Evolutionary conservation across 53 echinoderm and acorn worm species (phyloP), one percentile per base, ranked within the genome.

Genomic region (Echinarachnius parma): DNA sequence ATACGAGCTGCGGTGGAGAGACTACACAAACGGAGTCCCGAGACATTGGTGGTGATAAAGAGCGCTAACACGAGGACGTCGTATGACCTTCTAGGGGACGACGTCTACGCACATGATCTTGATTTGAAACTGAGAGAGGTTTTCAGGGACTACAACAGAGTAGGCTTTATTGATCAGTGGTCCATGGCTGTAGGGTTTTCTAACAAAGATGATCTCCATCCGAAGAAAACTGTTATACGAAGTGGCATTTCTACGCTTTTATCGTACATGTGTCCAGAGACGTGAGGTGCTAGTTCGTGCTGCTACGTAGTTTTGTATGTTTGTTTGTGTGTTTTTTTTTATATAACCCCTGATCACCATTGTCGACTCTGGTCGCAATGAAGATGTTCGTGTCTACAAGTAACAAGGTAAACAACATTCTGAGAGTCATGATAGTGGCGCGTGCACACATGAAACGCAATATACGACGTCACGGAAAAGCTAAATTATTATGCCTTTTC

Each of bases 11-110:
- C 91, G 34, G 61, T 91, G 19, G 53, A 79, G 15, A 61, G 76
- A 15, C 31, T 86, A 28, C 75, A 76, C 16, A 10, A 31, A 16
- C 79, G 91, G 2, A 69, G 82, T 16, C 91, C 86, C 0, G 45
- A 64, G 15, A 87, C 82, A 13, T 61, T 82, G 18, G 86, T 91
- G 10, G 58, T 91, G 10, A 48, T 91, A 5, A 86, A 86, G 39
- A 79, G 86, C 22, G 91, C 83, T 1, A 91, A 91, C 37, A 91
- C 91, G 13, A 44, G 87, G 2, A n/a, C n/a, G n/a, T n/a, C n/a
- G n/a, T n/a, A n/a, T n/a, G n/a, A n/a, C n/a, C 16, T 76, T 21
- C 68, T 56, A 28, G 49, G 58, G 10, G 83, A 83, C 64, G 82
- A 86, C 30, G 75, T 75, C 66, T 90, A 60, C 36, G 75, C 66